Base-by-base conservation (phyloP, 2,797 vertebrate species). In the Holocentrus rufus region DNA sequence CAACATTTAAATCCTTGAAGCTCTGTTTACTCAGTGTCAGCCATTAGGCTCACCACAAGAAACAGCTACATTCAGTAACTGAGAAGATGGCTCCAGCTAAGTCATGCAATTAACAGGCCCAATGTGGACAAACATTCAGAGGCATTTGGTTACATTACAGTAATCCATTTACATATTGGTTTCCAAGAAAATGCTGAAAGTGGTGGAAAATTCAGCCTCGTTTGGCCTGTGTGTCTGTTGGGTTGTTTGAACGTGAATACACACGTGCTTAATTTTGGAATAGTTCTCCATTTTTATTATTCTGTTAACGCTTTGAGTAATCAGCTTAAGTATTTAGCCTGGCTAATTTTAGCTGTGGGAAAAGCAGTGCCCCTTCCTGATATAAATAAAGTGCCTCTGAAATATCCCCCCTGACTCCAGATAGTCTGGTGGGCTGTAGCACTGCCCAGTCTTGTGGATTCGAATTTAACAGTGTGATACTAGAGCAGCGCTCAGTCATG, bases 401-500 rank as follows among this genome's bases (percentile, higher is more conserved):
- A 97, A 96, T 98, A 97, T 95, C 96, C 95, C 90, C 88, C 89
- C 93, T 93, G 96, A 97, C 97, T 99, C 96, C 97, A 95, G 95
- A 95, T 95, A 95, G 97, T 99, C 97, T 98, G 95, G 92, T 93
- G 90, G 90, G 93, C 92, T 92, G 92, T 92, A 94, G 88, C 92
- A 91, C 95, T 93, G 93, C 90, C 91, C 93, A 92, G 94, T 92
- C 92, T 93, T 88, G 74, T 90, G 92, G 91, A 93, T 94, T 96
- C 96, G 95, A 93, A 95, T 97, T 96, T 97, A 97, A 97, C 95
- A 92, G 93, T 92, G 89, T 96, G 96, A 96, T 95, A 96, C 93
- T 92, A 94, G 95, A 96, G 95, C 91, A 93, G 93, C 75, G 72
- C 94, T 91, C 92, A 93, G 94, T 94, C 93, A 95, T 93, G 94